phyloP scores from a whole-genome alignment of 1,140 invertebrate species.

The Megalopta genalis region DNA sequence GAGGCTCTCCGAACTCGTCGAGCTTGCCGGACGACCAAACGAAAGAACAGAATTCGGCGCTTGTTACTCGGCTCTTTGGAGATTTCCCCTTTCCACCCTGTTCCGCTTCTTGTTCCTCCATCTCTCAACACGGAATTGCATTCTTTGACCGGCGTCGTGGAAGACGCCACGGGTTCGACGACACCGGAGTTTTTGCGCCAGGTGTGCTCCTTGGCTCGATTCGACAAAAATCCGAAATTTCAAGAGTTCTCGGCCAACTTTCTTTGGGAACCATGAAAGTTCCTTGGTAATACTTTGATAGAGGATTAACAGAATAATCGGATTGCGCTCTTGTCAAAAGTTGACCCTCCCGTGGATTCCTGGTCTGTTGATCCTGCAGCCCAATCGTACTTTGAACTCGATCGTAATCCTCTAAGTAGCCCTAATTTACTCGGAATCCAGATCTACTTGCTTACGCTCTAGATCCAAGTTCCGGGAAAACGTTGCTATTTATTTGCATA shows the following conservation, averaged over 20 bases:
- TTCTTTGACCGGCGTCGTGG: conserved; percentile 35
- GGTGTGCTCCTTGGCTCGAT: not conserved
- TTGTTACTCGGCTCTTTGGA: conserved; percentile 16
- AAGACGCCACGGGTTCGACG: conserved; percentile 35
- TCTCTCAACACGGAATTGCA: not conserved
- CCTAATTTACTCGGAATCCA: too few relatives aligned
- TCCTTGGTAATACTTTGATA: not conserved
- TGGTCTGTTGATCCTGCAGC: too few relatives aligned
- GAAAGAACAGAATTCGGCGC: conserved; percentile 3
- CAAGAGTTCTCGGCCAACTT: not conserved
- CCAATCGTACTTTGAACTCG: too few relatives aligned
- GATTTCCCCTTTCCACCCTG: not conserved
- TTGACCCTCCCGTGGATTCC: too few relatives aligned
- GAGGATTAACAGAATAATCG: too few relatives aligned
- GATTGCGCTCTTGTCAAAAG: too few relatives aligned
- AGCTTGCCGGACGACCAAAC: not conserved
- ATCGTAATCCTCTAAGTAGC: too few relatives aligned
- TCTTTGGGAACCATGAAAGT: not conserved
- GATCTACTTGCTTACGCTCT: too few relatives aligned
- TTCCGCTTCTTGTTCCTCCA: too few relatives aligned
- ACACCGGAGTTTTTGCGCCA: conserved; percentile 25
- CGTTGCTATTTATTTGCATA: too few relatives aligned
- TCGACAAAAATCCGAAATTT: not conserved
- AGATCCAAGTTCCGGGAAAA: too few relatives aligned
- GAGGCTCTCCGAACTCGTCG: not conserved